A percentile compares a stretch with the other conserved stretches of the same genome.
These are phyloP conservation scores for Operophtera brumata DNA, from an alignment of 2,888 invertebrate species.

Conservation along the genomic window DNA sequence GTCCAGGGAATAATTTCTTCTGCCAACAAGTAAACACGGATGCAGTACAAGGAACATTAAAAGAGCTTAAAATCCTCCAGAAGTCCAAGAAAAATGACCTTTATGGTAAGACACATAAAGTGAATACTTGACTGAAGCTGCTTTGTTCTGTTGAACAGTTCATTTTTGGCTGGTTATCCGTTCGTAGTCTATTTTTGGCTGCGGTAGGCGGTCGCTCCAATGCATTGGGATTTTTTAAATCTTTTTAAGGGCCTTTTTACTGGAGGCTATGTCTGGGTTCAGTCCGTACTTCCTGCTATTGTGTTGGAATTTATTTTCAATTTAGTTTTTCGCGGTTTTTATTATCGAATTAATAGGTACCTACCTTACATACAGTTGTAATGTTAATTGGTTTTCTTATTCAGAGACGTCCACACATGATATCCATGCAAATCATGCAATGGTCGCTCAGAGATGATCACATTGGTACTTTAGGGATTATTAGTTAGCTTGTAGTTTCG, in stretches of 20 bases:
- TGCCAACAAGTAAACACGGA: constrained; percentile 68
- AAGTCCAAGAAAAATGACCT: constrained; percentile 14
- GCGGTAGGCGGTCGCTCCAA: constrained; percentile 78
- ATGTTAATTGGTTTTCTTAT: too few species aligned
- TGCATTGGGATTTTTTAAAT: constrained; percentile 64
- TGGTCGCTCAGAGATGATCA: too few species aligned
- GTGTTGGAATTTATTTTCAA: constrained; percentile 59
- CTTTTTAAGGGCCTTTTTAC: constrained; percentile 64
- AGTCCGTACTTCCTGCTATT: constrained; percentile 74
- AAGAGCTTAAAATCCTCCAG: constrained; percentile 23
- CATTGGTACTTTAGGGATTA: too few species aligned
- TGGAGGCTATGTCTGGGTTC: constrained; percentile 64
- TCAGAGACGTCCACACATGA: too few species aligned
- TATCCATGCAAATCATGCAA: too few species aligned
- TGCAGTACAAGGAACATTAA: constrained; percentile 18
- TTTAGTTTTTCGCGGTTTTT: constrained; percentile 41
- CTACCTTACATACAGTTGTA: too few species aligned
- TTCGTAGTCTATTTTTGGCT: constrained; percentile 71
- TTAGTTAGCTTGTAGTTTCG: too few species aligned
- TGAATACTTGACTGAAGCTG: constrained; percentile 15
- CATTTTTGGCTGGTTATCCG: not conserved
- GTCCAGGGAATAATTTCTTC: constrained; percentile 65
- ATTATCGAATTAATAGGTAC: not conserved
- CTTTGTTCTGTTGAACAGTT: not conserved
- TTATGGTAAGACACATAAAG: constrained; percentile 3